Evolutionary conservation across 1,140 invertebrate genomes (phyloP).

Genomic region (Diorhabda sublineata): DNA sequence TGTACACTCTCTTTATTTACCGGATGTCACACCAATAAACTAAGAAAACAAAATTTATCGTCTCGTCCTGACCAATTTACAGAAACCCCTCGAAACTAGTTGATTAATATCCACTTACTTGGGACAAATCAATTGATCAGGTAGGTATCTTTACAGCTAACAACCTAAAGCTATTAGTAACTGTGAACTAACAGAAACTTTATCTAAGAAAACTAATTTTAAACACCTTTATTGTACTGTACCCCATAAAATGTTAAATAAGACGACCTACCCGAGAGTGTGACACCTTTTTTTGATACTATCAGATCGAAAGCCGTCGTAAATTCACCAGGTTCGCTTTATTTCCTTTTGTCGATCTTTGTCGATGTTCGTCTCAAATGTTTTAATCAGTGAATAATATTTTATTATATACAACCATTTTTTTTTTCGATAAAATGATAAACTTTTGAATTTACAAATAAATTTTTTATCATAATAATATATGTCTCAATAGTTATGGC

Average conservation of each 20-base stretch:
- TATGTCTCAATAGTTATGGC: no score
- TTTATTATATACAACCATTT: no score
- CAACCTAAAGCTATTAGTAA: slow-evolving; percentile 2
- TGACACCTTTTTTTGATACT: slow-evolving; percentile 1
- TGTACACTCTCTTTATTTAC: not conserved
- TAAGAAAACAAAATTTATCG: not conserved
- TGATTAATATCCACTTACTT: slow-evolving; percentile 1
- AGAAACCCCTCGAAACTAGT: not conserved
- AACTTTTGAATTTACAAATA: no score
- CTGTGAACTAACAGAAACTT: slow-evolving; percentile 2
- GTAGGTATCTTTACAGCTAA: slow-evolving; percentile 2
- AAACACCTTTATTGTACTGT: slow-evolving; percentile 2
- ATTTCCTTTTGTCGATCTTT: not conserved
- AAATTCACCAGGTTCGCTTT: slow-evolving; percentile 2
- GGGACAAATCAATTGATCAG: not conserved
- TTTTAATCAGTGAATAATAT: not conserved
- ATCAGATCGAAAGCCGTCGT: not conserved
- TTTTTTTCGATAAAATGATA: no score
- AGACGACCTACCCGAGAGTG: not conserved
- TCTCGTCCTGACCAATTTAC: not conserved
- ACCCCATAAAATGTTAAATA: slow-evolving; percentile 2
- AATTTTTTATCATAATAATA: no score
- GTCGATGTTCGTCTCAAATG: not conserved
- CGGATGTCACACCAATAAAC: slow-evolving; percentile 1
- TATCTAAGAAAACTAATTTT: slow-evolving; percentile 1